Conservation (phyloP, 92 coral and sea anemone species). For the Scolanthus callimorphus region DNA sequence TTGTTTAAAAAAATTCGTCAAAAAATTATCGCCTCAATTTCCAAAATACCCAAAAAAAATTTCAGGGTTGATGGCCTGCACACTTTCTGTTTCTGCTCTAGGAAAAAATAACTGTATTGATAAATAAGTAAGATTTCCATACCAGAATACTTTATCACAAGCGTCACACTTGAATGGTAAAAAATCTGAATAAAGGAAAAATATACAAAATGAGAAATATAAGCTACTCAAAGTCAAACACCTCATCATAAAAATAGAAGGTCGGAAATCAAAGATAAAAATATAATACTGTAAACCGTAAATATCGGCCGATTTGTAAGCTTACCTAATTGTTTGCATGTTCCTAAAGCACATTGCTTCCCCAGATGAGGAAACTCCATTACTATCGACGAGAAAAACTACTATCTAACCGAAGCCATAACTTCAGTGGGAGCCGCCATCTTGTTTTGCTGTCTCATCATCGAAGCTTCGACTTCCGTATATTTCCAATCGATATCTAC, state of each 20-base stretch:
- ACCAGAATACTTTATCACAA: constrained; percentile 86
- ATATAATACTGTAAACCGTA: background rate
- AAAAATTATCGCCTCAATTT: no score
- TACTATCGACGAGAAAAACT: no score
- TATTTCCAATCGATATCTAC: background rate
- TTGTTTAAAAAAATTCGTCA: no score
- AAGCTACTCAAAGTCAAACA: background rate
- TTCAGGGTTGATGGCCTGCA: no score
- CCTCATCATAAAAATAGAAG: no score
- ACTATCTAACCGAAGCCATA: no score
- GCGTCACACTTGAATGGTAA: constrained; percentile 96
- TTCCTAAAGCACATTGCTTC: constrained; percentile 70
- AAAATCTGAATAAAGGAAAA: constrained; percentile 54
- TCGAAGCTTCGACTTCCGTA: no score
- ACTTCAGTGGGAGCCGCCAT: no score
- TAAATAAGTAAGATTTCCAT: background rate
- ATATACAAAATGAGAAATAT: background rate
- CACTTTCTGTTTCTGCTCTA: no score
- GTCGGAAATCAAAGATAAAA: background rate
- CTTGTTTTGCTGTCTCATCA: no score
- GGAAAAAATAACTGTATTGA: no score
- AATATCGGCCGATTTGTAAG: background rate
- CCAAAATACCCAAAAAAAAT: no score
- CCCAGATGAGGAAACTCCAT: constrained; percentile 98
- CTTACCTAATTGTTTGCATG: constrained; percentile 94